These are phyloP conservation scores for Nemoura dubitans DNA, from an alignment of 2,888 invertebrate genomes.

Conservation along the genomic window DNA sequence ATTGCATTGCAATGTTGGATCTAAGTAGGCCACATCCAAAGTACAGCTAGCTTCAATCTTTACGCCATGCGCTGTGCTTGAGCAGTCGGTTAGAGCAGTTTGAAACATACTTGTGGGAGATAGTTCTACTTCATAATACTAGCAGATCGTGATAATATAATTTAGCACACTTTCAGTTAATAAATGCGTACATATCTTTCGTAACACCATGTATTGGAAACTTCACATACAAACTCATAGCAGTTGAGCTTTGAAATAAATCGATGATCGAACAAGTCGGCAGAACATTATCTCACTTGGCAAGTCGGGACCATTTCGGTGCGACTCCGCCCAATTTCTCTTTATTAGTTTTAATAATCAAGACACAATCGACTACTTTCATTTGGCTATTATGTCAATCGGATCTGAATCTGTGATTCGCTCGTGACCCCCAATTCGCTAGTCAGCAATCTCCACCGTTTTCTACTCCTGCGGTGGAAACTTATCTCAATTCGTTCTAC, in stretches of 20 bases:
- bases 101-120: not conserved
- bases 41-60: constrained; percentile 29
- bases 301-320: not conserved
- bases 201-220: constrained; percentile 16
- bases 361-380: constrained; percentile 1
- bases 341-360: not conserved
- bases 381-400: constrained; percentile 10
- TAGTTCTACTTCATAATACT: constrained; percentile 18
- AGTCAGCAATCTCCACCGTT: not conserved
- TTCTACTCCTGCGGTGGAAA: not conserved
- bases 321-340: constrained; percentile 15
- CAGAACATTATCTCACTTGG: not conserved
- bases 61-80: not conserved
- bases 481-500: not conserved
- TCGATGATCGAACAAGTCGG: not conserved
- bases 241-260: not conserved
- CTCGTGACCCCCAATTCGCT: not conserved
- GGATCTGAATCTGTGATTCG: not conserved
- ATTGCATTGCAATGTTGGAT: constrained; percentile 33
- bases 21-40: constrained; percentile 39
- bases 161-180: constrained; percentile 23
- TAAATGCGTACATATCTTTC: constrained; percentile 25
- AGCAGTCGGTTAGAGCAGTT: not conserved
- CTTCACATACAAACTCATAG: not conserved
- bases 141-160: constrained; percentile 16